Evolutionary conservation across 2,113 vertebrate species (phyloP).

Genomic region (Abramis brama): DNA sequence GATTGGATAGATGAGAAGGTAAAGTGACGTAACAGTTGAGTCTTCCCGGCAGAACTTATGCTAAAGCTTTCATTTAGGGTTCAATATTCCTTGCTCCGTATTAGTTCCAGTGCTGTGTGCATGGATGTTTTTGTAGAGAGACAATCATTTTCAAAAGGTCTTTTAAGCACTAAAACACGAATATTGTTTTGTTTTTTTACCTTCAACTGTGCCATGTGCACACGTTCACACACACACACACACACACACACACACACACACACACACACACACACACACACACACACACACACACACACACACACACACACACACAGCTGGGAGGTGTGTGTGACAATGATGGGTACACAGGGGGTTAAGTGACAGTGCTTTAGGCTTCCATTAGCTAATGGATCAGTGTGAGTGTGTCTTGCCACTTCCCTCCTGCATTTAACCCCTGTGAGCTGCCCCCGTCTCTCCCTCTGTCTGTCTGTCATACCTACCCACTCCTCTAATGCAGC

Average conservation of each 20-base stretch:
- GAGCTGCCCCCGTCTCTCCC: not conserved
- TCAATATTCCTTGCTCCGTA: not conserved
- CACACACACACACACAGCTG: not conserved
- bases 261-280: not conserved
- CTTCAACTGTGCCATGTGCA: not conserved
- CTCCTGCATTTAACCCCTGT: slow-evolving; percentile 52
- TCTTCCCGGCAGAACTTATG: too few species aligned
- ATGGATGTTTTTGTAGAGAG: not conserved
- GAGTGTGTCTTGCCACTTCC: slow-evolving; percentile 67
- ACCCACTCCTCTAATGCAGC: slow-evolving; percentile 62
- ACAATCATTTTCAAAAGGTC: not conserved
- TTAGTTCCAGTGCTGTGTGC: not conserved
- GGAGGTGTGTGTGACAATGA: slow-evolving; percentile 36
- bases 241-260: not conserved
- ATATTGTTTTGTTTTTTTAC: not conserved
- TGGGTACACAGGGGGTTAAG: slow-evolving; percentile 71
- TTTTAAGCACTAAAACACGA: not conserved
- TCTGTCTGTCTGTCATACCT: slow-evolving; percentile 22
- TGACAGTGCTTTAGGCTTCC: slow-evolving; percentile 82
- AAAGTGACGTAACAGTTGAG: too few species aligned
- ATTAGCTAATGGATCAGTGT: slow-evolving; percentile 94
- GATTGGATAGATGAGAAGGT: too few species aligned
- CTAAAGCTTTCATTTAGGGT: too few species aligned
- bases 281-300: not conserved
- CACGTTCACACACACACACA: slow-evolving; percentile 3